phyloP scores from a whole-genome alignment of 35 echinoderm and acorn worm species.

The Ophiothrix spiculata region DNA sequence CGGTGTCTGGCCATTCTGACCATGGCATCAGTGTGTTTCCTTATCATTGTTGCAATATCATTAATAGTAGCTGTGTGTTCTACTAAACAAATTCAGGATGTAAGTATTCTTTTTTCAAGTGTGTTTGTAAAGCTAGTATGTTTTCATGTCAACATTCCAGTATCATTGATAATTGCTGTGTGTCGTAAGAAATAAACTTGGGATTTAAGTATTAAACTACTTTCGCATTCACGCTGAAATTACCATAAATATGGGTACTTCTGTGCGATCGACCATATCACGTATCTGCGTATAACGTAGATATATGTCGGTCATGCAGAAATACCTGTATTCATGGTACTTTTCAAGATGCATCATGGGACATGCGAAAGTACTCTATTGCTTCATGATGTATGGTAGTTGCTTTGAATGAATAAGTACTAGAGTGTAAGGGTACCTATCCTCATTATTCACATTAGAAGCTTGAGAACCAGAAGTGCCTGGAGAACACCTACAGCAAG shows the following conservation, averaged over 20 bases:
- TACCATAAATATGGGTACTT: neutral
- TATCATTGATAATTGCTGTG: neutral
- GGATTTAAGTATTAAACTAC: neutral
- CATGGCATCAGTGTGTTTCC: neutral
- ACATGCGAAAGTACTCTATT: too few relatives aligned
- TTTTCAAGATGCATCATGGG: too few relatives aligned
- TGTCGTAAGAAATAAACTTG: neutral
- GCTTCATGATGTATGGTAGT: too few relatives aligned
- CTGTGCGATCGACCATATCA: neutral
- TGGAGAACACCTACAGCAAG: too few relatives aligned
- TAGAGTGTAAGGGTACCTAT: too few relatives aligned
- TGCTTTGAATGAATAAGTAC: too few relatives aligned
- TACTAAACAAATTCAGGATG: neutral
- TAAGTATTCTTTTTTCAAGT: neutral
- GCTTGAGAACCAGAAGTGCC: too few relatives aligned
- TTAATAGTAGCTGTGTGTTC: slow-evolving; percentile 19
- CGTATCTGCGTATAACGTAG: too few relatives aligned
- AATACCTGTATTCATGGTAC: too few relatives aligned
- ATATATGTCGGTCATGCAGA: too few relatives aligned
- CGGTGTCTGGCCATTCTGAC: slow-evolving; percentile 30
- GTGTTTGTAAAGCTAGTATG: neutral
- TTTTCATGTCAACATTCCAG: neutral
- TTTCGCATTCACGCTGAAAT: neutral
- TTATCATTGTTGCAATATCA: slow-evolving; percentile 13
- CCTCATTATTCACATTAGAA: too few relatives aligned